Conservation (phyloP, 2,888 invertebrate species). For the Coenonympha glycerion region DNA sequence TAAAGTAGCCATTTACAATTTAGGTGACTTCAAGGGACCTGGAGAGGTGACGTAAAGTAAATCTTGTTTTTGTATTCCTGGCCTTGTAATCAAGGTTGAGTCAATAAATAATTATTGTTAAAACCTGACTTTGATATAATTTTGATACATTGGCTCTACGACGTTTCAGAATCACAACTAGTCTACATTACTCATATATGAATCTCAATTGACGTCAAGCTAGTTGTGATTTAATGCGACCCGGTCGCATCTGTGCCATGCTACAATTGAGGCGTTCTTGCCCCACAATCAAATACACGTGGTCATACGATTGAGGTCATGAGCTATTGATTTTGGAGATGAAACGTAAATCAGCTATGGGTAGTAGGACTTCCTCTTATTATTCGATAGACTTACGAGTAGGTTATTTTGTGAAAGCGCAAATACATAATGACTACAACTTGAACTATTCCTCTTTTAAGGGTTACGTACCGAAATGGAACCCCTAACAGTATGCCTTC, state of each 20-base stretch:
- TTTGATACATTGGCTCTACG: not conserved
- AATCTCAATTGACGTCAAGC: slow-evolving; percentile 16
- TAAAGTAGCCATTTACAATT: not conserved
- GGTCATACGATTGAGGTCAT: slow-evolving; percentile 41
- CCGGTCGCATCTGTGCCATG: slow-evolving; percentile 14
- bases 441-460: too few species aligned
- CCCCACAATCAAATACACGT: slow-evolving; percentile 37
- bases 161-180: not conserved
- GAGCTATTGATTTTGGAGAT: slow-evolving; percentile 31
- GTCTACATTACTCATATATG: not conserved
- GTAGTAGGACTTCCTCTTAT: too few species aligned
- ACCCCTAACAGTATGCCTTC: too few species aligned
- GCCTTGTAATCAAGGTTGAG: too few species aligned
- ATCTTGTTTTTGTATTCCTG: too few species aligned
- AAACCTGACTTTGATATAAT: not conserved
- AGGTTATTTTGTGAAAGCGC: too few species aligned
- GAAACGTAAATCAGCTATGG: slow-evolving; percentile 12
- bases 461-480: too few species aligned
- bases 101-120: too few species aligned
- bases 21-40: too few species aligned
- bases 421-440: too few species aligned
- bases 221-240: slow-evolving; percentile 19
- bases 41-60: too few species aligned
- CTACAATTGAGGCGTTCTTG: slow-evolving; percentile 26
- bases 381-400: too few species aligned